Base-by-base conservation (phyloP, 2,888 invertebrate species). In the Tiphia femorata region DNA sequence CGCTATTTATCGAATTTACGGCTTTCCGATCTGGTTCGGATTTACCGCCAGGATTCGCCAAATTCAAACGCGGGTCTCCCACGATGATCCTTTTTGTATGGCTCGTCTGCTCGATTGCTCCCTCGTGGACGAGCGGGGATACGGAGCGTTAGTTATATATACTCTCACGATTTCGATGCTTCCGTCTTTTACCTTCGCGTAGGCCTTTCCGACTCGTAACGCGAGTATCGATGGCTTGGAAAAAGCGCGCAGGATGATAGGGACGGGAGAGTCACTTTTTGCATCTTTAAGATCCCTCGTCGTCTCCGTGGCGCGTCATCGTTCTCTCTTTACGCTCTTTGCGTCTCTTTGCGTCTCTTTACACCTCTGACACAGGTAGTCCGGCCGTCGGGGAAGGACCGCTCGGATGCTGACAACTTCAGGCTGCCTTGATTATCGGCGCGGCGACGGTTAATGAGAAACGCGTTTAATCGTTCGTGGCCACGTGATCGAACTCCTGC, bases 1-100 rank as follows among this genome's bases (percentile, higher is more conserved):
- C 49, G 64, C 62, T 66, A 67, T 66, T 67, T 62, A 57, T 55
- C 41, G 50, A 70, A 70, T 75, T 74, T 74, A 73, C 70, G 69
- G 61, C 67, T 70, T 58, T 19, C 6, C 30, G 57, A 67, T 65
- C 64, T 57, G 55, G 43, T 59, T 49, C 55, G 70, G 70, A 76
- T 76, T 77, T 73, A 69, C 55, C 52, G 61, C 48, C 38, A 17
- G 61, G 56, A 65, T 68, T 49, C 58, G 49, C 35, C 48, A 35
- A 49, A 50, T 60, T 56, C 62, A 42, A 53, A 59, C 51, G 43
- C 35, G 6, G 23, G n/a, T 33, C n/a, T n/a, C 37, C 38, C 23
- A 33, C 48, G 41, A 55, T 54, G 49, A 52, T 49, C 50, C 50
- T 40, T 58, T 59, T 67, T 2, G 17, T 21, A 4, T 33, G 38